Conservation (phyloP, 2,113 vertebrate species). For the Tenrec ecaudatus region DNA sequence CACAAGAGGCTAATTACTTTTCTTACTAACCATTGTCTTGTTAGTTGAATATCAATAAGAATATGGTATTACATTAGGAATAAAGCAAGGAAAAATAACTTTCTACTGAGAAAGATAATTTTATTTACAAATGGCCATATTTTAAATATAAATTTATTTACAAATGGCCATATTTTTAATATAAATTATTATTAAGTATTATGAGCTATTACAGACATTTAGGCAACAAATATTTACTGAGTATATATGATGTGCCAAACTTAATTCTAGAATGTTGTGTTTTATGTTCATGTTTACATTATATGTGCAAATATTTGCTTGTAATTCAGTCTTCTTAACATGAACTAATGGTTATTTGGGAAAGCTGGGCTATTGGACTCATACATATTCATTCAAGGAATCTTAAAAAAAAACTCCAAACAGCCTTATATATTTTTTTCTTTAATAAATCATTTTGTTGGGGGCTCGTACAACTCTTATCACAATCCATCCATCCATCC, state of each 20-base stretch:
- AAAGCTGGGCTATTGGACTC: slow-evolving; percentile 57
- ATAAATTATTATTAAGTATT: neutral
- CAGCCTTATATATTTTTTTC: too few species aligned
- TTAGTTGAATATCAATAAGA: slow-evolving; percentile 78
- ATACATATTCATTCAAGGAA: slow-evolving; percentile 58
- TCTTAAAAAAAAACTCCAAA: neutral
- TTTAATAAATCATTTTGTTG: too few species aligned
- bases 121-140: slow-evolving; percentile 41
- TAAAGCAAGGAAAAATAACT: slow-evolving; percentile 57
- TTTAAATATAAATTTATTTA: slow-evolving; percentile 30
- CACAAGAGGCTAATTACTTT: slow-evolving; percentile 81
- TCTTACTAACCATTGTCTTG: slow-evolving; percentile 81
- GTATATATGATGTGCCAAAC: neutral
- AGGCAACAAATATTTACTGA: slow-evolving; percentile 27
- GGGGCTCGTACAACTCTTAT: too few species aligned
- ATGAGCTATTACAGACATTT: slow-evolving; percentile 4
- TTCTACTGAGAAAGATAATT: slow-evolving; percentile 30
- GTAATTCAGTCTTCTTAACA: slow-evolving; percentile 60
- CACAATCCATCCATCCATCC: too few species aligned
- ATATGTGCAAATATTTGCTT: slow-evolving; percentile 19
- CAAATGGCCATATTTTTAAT: slow-evolving; percentile 34
- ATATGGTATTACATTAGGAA: slow-evolving; percentile 68
- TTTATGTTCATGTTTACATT: slow-evolving; percentile 20
- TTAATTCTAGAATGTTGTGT: slow-evolving; percentile 6
- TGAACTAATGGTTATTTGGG: slow-evolving; percentile 47